Conservation (phyloP, 1,140 invertebrate species). For the Aleiodes sp. region DNA sequence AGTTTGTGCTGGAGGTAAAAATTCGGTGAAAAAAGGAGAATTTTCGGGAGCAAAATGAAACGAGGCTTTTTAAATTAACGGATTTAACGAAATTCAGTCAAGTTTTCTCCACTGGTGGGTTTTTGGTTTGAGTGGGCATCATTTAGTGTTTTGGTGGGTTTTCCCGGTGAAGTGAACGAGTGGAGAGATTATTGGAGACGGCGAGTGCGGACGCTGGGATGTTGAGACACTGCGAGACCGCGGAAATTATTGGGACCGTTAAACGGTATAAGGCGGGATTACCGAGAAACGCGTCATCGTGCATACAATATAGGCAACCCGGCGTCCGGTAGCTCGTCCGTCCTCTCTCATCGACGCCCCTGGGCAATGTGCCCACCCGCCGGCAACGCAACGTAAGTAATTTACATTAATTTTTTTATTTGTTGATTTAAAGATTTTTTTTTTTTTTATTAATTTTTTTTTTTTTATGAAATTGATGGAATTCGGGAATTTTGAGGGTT, state of each 20-base stretch:
- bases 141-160: neutral
- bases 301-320: constrained; percentile 54
- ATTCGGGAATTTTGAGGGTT: too few species aligned
- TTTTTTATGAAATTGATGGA: constrained; percentile 15
- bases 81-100: too few species aligned
- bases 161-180: neutral
- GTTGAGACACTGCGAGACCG: constrained; percentile 34
- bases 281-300: constrained; percentile 56
- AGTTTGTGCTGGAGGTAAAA: neutral
- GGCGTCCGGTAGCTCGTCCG: constrained; percentile 64
- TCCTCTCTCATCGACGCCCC: constrained; percentile 61
- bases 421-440: too few species aligned
- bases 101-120: too few species aligned
- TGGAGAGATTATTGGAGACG: neutral
- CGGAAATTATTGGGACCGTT: constrained; percentile 48
- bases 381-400: constrained; percentile 63
- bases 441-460: neutral
- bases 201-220: constrained; percentile 2
- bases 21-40: neutral
- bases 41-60: too few species aligned
- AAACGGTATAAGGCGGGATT: constrained; percentile 16
- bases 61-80: too few species aligned
- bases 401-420: neutral
- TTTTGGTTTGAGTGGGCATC: too few species aligned
- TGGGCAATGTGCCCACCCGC: constrained; percentile 67